Percentiles rank a stretch among this genome's conserved stretches.
phyloP scores from a whole-genome alignment of 2,797 vertebrate genomes.

The Cynopterus sphinx region DNA sequence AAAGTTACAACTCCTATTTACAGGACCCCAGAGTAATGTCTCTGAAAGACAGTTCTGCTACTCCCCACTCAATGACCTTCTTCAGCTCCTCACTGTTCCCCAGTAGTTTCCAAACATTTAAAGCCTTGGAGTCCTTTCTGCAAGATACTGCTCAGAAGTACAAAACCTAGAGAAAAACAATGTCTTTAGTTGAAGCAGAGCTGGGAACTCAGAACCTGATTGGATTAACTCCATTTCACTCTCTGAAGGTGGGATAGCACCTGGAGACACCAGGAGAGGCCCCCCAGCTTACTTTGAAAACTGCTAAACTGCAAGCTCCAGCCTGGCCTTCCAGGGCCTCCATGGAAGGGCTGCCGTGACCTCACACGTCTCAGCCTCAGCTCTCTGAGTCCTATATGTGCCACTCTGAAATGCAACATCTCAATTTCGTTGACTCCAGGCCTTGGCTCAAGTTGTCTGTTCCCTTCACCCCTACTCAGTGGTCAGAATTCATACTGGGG shows the following conservation, averaged over 20 bases:
- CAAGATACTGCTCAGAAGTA: neutral
- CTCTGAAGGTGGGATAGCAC: neutral
- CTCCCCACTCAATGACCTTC: neutral
- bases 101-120: neutral
- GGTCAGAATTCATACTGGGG: neutral
- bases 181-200: neutral
- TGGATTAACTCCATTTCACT: neutral
- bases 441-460: neutral
- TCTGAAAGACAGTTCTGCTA: neutral
- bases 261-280: neutral
- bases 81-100: neutral
- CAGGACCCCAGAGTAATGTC: neutral
- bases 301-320: neutral
- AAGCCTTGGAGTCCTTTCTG: neutral
- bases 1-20: neutral
- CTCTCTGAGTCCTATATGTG: neutral
- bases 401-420: neutral
- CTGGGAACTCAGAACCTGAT: neutral
- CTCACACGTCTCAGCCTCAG: neutral
- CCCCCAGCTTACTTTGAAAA: constrained; percentile 6
- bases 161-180: neutral
- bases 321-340: neutral
- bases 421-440: neutral
- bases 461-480: neutral
- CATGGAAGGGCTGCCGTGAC: neutral